Evolutionary conservation across 2,888 invertebrate genomes (phyloP), one percentile per base, ranked within the genome.

Genomic region (Netelia melanura): DNA sequence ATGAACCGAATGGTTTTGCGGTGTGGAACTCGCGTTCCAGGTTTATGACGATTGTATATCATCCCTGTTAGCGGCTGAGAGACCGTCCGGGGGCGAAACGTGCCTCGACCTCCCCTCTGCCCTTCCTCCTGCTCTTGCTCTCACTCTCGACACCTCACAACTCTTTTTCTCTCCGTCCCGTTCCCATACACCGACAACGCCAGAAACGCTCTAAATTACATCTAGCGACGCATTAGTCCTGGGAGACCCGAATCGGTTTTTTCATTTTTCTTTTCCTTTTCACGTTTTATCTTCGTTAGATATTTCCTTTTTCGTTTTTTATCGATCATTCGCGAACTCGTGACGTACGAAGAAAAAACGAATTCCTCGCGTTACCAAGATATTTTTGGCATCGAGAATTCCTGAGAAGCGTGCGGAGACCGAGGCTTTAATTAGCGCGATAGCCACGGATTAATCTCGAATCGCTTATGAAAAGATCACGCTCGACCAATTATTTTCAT

Each of bases 121-220:
- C 17, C 17, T 17, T 17, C 17, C 17, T 17, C 3, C 30, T 25
- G 2, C 30, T 30, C 30, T 3, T 5, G 30, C 6, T 30, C 30
- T 72, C 71, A 25, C 71, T 54, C 30, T 64, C 71, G 64, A 72
- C 79, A 64, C 23, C 71, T 71, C 79, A 44, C 79, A 64, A 79
- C 64, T 71, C 72, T 17, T 80, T 80, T 64, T 70, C 61, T 72
- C 72, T 44, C 43, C 43, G 68, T 77, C 77, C 67, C 68, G 58
- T 77, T 44, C 68, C 67, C 68, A 58, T 38, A n/a, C 25, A 79
- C 62, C 79, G 79, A 80, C 79, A 80, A 52, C 71, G 65, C 30
- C 79, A 72, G 79, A 80, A 80, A 77, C 77, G 68, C 58, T 68
- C 23, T 68, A 68, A 77, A 68, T 77, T 68, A 65, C 38, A 10